Base-by-base conservation (phyloP, 2,797 vertebrate genomes). In the Sciurus vulgaris region DNA sequence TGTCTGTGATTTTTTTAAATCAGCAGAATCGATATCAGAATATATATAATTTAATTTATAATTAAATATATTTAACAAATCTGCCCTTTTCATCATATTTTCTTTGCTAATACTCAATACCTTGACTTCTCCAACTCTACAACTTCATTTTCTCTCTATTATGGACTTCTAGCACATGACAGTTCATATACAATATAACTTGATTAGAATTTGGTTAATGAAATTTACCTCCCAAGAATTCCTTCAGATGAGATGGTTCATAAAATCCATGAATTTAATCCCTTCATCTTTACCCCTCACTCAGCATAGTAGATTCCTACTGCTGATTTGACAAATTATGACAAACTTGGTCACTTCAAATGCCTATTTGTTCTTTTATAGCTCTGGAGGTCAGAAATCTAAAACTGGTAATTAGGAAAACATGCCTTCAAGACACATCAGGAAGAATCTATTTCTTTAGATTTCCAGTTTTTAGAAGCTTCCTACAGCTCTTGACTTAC, bases 1-100 rank as follows among this genome's bases (percentile, higher is more conserved):
- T 56, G 20, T 56, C 18, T 56, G 51, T 51, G 20, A 56, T 22
- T 22, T 59, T 26, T 22, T 22, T 26, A 59, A 83, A 20, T 84
- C 35, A 35, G 11, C 28, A 35, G 26, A 79, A 73, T 9, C 81
- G 33, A 3, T 54, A 56, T 35, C 14, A 69, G 61, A 76, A 35
- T 78, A 61, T 38, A 1, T 41, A 10, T n/a, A 63, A 54, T 54
- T 88, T 73, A 84, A 61, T n/a, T 65, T 61, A 65, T 2, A 86
- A 35, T 44, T 22, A 3, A 83, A 22, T 63, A 17, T 9, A 41
- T 24, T 89, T 2, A 81, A 49, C 11, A 41, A 33, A 54, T 11
- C 8, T 30, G 3, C 7, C 22, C 13, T 30, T 12, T 44, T 4
- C 0, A 17, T 49, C 8, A 3, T 7, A 3, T 20, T 67, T 69